Evolutionary conservation across 1,140 invertebrate genomes (phyloP).

Genomic region (Sweltsa coloradensis): DNA sequence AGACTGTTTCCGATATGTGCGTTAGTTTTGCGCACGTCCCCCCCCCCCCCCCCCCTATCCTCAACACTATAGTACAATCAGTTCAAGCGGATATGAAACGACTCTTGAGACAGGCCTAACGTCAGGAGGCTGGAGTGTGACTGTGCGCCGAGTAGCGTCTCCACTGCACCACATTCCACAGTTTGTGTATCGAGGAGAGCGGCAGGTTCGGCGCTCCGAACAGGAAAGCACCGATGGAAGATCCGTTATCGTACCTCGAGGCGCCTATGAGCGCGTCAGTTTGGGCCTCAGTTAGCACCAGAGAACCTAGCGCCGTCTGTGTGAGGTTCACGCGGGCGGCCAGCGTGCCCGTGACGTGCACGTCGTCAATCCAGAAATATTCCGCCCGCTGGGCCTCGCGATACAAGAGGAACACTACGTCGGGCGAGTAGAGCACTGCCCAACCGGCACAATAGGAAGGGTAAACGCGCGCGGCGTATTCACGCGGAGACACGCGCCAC

Average conservation of each 20-base stretch:
- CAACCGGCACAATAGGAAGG: conserved; percentile 63
- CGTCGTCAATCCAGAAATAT: conserved; percentile 82
- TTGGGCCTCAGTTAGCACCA: conserved; percentile 29
- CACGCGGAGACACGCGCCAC: conserved; percentile 58
- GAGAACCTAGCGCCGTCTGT: conserved; percentile 35
- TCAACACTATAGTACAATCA: too few relatives aligned
- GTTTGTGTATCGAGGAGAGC: background rate
- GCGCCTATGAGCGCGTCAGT: background rate
- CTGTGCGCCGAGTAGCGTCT: too few relatives aligned
- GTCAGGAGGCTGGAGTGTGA: too few relatives aligned
- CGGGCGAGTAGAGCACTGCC: conserved; percentile 58
- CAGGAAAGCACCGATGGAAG: background rate
- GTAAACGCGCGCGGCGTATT: conserved; percentile 51
- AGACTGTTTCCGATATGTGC: too few relatives aligned
- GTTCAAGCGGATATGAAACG: too few relatives aligned
- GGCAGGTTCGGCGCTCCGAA: conserved; percentile 11
- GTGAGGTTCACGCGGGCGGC: conserved; percentile 43
- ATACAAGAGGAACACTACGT: conserved; percentile 52
- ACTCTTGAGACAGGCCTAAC: too few relatives aligned
- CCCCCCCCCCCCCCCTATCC: too few relatives aligned
- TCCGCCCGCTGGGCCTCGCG: conserved; percentile 40
- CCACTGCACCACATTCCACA: conserved; percentile 7
- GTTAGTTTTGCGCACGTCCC: too few relatives aligned
- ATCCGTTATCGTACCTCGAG: background rate
- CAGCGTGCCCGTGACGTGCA: conserved; percentile 63